Conservation (phyloP, 2,113 vertebrate species). For the Nestor notabilis region DNA sequence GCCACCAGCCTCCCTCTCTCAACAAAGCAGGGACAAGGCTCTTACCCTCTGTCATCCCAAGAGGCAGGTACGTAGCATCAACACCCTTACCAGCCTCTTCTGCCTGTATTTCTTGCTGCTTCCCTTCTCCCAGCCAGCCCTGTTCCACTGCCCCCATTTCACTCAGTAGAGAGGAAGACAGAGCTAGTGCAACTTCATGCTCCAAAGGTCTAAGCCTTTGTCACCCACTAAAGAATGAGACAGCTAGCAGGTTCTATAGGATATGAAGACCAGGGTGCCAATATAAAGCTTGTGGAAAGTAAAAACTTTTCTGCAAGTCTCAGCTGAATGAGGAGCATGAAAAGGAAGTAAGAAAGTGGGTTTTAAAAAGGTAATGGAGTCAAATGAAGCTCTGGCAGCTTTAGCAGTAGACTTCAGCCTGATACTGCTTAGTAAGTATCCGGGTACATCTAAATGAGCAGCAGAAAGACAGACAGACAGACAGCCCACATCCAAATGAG, state of each 20-base stretch:
- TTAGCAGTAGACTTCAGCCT: neutral
- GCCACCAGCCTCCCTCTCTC: neutral
- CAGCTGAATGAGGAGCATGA: neutral
- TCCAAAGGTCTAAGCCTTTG: neutral
- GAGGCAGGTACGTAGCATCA: neutral
- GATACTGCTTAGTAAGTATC: neutral
- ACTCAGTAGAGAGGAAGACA: neutral
- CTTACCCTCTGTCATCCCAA: neutral
- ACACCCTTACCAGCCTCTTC: neutral
- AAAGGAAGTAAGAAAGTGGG: neutral
- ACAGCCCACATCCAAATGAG: neutral
- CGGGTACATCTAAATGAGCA: neutral
- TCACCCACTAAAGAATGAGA: neutral
- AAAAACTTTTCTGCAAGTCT: neutral
- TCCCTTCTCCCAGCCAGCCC: neutral
- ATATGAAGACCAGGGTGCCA: neutral
- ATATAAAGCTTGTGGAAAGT: neutral
- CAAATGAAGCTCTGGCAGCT: neutral
- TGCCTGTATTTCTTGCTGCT: neutral
- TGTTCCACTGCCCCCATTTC: neutral
- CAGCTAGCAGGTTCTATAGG: neutral
- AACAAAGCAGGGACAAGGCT: neutral
- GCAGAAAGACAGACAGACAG: fast-evolving
- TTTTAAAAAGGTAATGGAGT: neutral
- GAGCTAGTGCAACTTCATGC: neutral